Evolutionary conservation across 1,140 invertebrate species (phyloP).

Genomic region (Micrasema longulum): DNA sequence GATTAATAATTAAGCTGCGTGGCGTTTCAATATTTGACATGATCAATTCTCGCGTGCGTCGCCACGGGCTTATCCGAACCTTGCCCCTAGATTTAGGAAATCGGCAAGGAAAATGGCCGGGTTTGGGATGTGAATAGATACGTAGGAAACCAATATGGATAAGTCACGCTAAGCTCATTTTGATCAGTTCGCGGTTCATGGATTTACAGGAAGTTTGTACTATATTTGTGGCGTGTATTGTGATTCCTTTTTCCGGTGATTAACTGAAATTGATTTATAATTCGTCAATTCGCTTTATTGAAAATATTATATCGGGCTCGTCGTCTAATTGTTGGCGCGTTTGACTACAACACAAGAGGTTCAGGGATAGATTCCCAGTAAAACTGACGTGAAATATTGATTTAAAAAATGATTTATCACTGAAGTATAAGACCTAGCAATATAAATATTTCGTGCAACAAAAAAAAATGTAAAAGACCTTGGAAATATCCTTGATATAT

Average conservation of each 20-base stretch:
- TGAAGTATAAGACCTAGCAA: too few species aligned
- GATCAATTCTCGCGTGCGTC: conserved; percentile 47
- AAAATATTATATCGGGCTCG: too few species aligned
- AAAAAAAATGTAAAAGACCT: too few species aligned
- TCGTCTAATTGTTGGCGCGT: too few species aligned
- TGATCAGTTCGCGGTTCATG: conserved; percentile 1
- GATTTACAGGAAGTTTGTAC: conserved; percentile 15
- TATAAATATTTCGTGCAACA: too few species aligned
- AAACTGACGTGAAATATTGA: too few species aligned
- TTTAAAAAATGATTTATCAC: too few species aligned
- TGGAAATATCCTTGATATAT: too few species aligned
- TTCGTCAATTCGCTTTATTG: too few species aligned
- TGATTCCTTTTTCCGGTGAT: not conserved
- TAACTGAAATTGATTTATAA: not conserved
- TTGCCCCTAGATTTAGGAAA: not conserved
- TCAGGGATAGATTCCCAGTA: too few species aligned
- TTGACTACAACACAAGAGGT: too few species aligned
- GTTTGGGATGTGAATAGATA: conserved; percentile 31
- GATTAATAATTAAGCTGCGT: conserved; percentile 52
- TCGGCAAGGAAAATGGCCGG: conserved; percentile 7
- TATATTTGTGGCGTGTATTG: conserved; percentile 12
- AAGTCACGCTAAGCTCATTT: conserved; percentile 1
- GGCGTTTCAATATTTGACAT: conserved; percentile 49
- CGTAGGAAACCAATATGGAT: conserved; percentile 31
- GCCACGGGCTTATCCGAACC: conserved; percentile 25